Conservation (phyloP, 1,140 invertebrate genomes). For the Micrasema minimum region DNA sequence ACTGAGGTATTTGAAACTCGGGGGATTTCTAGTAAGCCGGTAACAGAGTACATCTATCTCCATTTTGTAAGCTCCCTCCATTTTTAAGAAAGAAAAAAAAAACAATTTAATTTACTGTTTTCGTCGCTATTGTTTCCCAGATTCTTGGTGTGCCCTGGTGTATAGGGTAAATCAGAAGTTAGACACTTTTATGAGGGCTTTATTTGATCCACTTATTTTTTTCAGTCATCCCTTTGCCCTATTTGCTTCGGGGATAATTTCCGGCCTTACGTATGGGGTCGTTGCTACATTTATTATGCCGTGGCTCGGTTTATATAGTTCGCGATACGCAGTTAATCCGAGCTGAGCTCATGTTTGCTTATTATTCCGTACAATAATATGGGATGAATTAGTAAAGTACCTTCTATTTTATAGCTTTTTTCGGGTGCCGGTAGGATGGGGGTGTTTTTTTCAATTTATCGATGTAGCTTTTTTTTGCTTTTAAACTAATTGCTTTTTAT, state of each 20-base stretch:
- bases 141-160: not conserved
- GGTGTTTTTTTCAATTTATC: constrained; percentile 34
- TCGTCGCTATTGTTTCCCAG: not conserved
- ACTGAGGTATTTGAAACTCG: too few species aligned
- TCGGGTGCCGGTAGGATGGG: not conserved
- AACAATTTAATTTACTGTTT: constrained; percentile 4
- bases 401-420: constrained; percentile 3
- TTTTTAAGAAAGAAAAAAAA: not conserved
- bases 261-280: constrained; percentile 22
- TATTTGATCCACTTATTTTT: constrained; percentile 41
- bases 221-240: constrained; percentile 14
- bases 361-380: constrained; percentile 38
- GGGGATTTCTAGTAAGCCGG: too few species aligned
- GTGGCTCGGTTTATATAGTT: not conserved
- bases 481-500: constrained; percentile 48
- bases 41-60: too few species aligned
- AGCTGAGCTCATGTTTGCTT: constrained; percentile 38
- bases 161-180: constrained; percentile 26
- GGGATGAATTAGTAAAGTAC: not conserved
- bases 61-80: not conserved
- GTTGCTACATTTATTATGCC: constrained; percentile 13
- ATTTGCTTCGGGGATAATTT: constrained; percentile 41
- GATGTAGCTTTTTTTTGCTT: constrained; percentile 47
- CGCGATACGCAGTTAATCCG: constrained; percentile 18
- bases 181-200: constrained; percentile 33